phyloP scores from a whole-genome alignment of 1,140 invertebrate genomes.

The Trissolcus basalis region DNA sequence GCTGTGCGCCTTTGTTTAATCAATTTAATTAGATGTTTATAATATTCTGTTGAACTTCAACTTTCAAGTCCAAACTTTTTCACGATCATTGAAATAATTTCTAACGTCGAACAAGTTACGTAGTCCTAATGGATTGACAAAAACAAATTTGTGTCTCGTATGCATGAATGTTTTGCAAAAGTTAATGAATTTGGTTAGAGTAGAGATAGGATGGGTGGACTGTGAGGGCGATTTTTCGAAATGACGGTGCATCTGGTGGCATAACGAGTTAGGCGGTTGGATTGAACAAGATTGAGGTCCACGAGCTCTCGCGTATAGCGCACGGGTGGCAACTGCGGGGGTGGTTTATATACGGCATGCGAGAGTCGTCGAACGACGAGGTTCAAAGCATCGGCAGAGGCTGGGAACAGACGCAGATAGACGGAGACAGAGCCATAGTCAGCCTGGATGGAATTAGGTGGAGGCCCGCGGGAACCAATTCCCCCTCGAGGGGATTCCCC shows the following conservation, averaged over 20 bases:
- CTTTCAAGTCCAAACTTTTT: neutral
- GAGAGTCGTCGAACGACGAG: conserved; percentile 31
- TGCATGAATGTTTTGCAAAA: too few species aligned
- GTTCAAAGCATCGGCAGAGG: conserved; percentile 46
- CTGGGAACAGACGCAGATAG: neutral
- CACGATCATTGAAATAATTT: too few species aligned
- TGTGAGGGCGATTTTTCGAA: conserved; percentile 25
- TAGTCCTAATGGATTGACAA: too few species aligned
- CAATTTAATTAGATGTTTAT: conserved; percentile 18
- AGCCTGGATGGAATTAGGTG: conserved; percentile 74
- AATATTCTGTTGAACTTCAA: conserved; percentile 12
- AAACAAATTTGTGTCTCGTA: too few species aligned
- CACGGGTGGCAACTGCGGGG: conserved; percentile 24
- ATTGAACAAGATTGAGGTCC: conserved; percentile 48
- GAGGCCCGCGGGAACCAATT: conserved; percentile 68
- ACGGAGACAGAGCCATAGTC: conserved; percentile 64
- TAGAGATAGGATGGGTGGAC: conserved; percentile 1
- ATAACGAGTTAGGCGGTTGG: conserved; percentile 43
- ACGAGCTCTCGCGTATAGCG: conserved; percentile 25
- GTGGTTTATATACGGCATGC: conserved; percentile 37
- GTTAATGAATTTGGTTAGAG: too few species aligned
- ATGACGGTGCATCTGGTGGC: conserved; percentile 26
- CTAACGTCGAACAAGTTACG: too few species aligned
- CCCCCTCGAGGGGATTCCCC: conserved; percentile 65
- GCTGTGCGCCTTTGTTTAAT: conserved; percentile 16